These are phyloP conservation scores for Pristionchus fissidentatus DNA, from an alignment of 2,888 invertebrate species.

Conservation along the genomic window DNA sequence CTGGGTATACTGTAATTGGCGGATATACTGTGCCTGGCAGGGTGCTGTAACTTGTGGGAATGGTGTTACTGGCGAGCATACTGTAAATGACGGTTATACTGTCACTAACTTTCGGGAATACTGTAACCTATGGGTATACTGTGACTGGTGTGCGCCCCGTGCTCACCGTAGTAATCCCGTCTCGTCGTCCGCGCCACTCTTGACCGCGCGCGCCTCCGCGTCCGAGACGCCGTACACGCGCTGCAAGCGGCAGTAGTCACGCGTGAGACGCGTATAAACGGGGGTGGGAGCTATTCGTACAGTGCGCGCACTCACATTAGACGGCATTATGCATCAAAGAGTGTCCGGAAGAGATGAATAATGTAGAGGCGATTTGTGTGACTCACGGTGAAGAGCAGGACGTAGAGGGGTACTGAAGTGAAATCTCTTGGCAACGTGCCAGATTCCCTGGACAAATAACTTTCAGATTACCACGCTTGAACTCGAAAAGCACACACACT, in stretches of 20 bases:
- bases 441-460: too few species aligned
- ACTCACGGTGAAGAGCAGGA: not conserved
- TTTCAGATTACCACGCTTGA: constrained; percentile 11
- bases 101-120: too few species aligned
- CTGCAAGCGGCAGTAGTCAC: not conserved
- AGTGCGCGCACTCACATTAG: constrained; percentile 16
- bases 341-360: not conserved
- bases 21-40: too few species aligned
- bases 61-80: too few species aligned
- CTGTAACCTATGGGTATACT: too few species aligned
- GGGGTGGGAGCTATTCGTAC: too few species aligned
- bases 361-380: not conserved
- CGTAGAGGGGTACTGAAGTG: not conserved
- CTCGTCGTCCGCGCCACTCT: not conserved
- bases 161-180: constrained; percentile 1
- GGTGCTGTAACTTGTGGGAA: too few species aligned
- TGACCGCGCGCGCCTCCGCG: constrained; percentile 13
- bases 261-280: too few species aligned
- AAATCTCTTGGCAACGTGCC: constrained; percentile 10
- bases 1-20: too few species aligned
- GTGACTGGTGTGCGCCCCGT: not conserved
- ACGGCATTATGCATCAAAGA: not conserved
- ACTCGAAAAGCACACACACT: constrained; percentile 25
- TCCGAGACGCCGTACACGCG: constrained; percentile 28
- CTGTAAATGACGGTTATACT: too few species aligned